A percentile compares a stretch with the other conserved stretches of the same genome.
phyloP scores from a whole-genome alignment of 2,113 vertebrate genomes.

The Pachypanchax playfairii region DNA sequence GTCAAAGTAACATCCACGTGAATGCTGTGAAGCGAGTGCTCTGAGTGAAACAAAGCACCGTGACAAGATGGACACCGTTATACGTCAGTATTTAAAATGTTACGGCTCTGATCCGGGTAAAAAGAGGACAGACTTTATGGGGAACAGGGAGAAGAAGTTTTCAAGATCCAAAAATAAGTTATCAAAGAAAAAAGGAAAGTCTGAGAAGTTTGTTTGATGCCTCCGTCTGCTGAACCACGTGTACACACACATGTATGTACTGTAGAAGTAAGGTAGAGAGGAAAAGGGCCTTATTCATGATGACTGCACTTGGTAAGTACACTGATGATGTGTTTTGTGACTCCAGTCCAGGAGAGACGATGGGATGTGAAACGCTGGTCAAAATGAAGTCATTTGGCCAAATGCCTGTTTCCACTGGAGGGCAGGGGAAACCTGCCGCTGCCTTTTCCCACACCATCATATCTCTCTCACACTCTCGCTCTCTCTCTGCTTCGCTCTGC shows the following conservation, averaged over 20 bases:
- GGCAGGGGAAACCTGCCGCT: slow-evolving; percentile 61
- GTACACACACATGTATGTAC: neutral
- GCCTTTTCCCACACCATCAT: slow-evolving; percentile 65
- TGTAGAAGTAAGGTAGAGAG: neutral
- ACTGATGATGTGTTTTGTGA: slow-evolving; percentile 61
- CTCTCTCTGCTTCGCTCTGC: neutral
- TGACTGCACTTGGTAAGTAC: slow-evolving; percentile 36
- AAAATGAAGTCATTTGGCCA: slow-evolving; percentile 84
- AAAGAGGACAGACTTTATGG: neutral
- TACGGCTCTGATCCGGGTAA: neutral
- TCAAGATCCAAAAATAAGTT: neutral
- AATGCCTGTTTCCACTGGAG: slow-evolving; percentile 82
- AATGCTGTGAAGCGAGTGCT: slow-evolving; percentile 2
- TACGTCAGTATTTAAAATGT: neutral
- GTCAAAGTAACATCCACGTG: slow-evolving; percentile 4
- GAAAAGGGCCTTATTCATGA: slow-evolving; percentile 32
- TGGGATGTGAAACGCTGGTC: slow-evolving; percentile 68
- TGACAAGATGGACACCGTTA: neutral
- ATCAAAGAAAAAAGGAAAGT: neutral
- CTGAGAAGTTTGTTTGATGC: neutral
- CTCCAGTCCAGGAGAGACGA: slow-evolving; percentile 55
- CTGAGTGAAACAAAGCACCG: neutral
- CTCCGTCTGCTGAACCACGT: neutral
- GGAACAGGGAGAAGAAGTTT: neutral
- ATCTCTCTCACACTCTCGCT: slow-evolving; percentile 29